Conservation (phyloP, 2,888 invertebrate genomes). For the Drosophila picticornis region DNA sequence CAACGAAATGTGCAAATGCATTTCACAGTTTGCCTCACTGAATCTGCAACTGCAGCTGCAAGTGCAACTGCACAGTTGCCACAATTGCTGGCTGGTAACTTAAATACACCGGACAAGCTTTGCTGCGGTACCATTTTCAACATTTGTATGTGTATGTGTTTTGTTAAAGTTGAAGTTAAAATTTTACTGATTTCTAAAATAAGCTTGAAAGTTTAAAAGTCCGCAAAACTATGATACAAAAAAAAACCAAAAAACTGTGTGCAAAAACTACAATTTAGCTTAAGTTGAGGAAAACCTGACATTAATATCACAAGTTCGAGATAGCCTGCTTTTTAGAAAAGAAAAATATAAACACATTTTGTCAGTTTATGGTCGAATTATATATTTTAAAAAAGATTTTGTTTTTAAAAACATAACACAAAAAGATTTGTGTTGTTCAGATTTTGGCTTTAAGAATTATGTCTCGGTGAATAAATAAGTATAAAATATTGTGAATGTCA, state of each 20-base stretch:
- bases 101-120: conserved; percentile 20
- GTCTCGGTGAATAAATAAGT: neutral
- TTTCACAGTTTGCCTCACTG: conserved; percentile 38
- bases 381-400: neutral
- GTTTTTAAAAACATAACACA: neutral
- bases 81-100: conserved; percentile 26
- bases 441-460: neutral
- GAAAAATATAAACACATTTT: neutral
- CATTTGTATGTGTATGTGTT: neutral
- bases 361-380: neutral
- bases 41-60: conserved; percentile 10
- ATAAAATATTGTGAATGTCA: neutral
- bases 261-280: neutral
- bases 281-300: neutral
- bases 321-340: neutral
- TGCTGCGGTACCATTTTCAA: conserved; percentile 1
- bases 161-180: neutral
- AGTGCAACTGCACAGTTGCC: conserved; percentile 2
- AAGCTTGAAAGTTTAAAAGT: neutral
- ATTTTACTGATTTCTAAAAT: neutral
- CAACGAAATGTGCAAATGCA: conserved; percentile 63
- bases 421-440: neutral
- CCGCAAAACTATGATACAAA: neutral
- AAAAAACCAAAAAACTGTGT: too few relatives aligned
- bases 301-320: neutral